phyloP scores from a whole-genome alignment of 2,113 vertebrate species.

The Abramis brama region DNA sequence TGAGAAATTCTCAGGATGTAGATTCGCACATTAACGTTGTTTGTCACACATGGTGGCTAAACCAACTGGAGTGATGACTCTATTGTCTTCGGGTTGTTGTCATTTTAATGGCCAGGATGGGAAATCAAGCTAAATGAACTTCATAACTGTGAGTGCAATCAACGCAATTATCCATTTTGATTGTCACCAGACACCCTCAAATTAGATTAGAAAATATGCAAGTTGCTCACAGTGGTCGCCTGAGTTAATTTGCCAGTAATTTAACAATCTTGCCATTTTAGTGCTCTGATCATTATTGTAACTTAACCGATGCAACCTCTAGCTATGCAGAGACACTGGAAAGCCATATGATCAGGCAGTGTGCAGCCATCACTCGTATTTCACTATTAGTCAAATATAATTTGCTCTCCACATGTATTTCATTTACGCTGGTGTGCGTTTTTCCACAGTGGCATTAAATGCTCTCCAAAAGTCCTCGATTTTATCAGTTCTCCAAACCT shows the following conservation, averaged over 20 bases:
- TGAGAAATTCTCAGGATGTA: neutral
- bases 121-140: conserved; percentile 59
- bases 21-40: conserved; percentile 14
- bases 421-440: neutral
- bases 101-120: conserved; percentile 42
- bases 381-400: conserved; percentile 48
- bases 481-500: conserved; percentile 30
- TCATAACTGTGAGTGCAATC: conserved; percentile 52
- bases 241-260: conserved; percentile 49
- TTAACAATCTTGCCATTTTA: conserved; percentile 49
- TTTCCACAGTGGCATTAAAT: conserved; percentile 10
- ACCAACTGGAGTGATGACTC: conserved; percentile 24
- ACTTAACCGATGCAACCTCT: conserved; percentile 22
- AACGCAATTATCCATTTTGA: conserved; percentile 56
- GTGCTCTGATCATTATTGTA: conserved; percentile 45
- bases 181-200: conserved; percentile 57
- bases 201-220: conserved; percentile 54
- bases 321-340: conserved; percentile 33
- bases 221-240: conserved; percentile 50
- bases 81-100: conserved; percentile 46
- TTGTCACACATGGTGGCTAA: neutral
- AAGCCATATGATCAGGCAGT: conserved; percentile 42
- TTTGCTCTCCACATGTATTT: conserved; percentile 30
- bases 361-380: conserved; percentile 22
- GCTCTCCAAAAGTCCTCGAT: conserved; percentile 30